Evolutionary conservation across 2,797 vertebrate species (phyloP).

Genomic region (Typhlichthys eigenmanni): DNA sequence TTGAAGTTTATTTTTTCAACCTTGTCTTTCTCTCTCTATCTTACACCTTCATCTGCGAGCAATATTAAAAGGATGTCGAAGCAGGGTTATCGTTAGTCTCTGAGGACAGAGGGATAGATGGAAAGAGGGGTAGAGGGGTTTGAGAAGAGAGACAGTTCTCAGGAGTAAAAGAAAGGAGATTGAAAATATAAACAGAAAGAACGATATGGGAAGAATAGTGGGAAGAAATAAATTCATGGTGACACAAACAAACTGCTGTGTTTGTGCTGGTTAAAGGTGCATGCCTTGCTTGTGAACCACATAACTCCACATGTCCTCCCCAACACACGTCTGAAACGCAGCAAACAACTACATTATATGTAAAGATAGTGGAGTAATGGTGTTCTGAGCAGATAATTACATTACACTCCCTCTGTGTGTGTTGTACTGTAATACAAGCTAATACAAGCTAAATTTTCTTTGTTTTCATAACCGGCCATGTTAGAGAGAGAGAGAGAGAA

Average conservation of each 20-base stretch:
- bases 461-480: no score
- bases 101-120: constrained; percentile 23
- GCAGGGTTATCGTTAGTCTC: constrained; percentile 3
- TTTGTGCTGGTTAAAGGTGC: neutral
- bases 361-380: no score
- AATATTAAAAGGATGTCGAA: constrained; percentile 9
- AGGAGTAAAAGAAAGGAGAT: neutral
- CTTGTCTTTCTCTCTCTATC: constrained; percentile 1
- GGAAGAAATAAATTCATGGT: constrained; percentile 39
- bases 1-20: constrained; percentile 9
- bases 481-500: no score
- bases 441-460: no score
- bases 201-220: constrained; percentile 13
- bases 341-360: no score
- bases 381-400: no score
- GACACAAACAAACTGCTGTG: constrained; percentile 33
- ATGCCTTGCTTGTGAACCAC: no score
- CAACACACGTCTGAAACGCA: no score
- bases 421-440: no score
- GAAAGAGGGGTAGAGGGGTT: neutral
- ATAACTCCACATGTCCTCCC: no score
- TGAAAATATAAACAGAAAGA: neutral
- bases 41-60: neutral
- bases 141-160: constrained; percentile 1
- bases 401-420: no score